phyloP scores from a whole-genome alignment of 2,888 invertebrate species.

The Phaonia tiefii region DNA sequence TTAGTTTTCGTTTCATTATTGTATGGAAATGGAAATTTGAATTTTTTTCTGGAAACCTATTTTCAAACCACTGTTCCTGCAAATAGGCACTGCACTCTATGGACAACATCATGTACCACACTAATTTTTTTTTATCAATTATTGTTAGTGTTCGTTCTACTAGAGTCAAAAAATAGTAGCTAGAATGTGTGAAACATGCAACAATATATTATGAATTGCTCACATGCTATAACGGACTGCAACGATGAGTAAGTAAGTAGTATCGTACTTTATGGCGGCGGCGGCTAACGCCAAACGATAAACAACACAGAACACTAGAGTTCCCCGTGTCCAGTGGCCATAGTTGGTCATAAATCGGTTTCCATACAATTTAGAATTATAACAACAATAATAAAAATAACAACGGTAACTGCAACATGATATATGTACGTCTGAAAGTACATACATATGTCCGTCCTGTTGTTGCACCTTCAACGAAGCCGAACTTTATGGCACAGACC shows the following conservation, averaged over 20 bases:
- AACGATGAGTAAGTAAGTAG: not conserved
- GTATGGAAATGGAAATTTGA: too few species aligned
- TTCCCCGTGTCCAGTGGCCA: not conserved
- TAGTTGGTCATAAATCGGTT: constrained; percentile 28
- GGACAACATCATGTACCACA: too few species aligned
- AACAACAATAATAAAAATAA: constrained; percentile 35
- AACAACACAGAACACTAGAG: not conserved
- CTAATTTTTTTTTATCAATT: too few species aligned
- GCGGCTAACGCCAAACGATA: constrained; percentile 3
- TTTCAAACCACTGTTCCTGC: too few species aligned
- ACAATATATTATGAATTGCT: constrained; percentile 44
- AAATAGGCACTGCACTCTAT: too few species aligned
- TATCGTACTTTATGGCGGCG: constrained; percentile 19
- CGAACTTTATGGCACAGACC: constrained; percentile 38
- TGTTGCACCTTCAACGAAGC: constrained; percentile 54
- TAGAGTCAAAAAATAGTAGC: too few species aligned
- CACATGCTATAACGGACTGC: constrained; percentile 8
- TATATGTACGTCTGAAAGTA: not conserved
- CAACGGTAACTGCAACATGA: not conserved
- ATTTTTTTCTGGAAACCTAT: too few species aligned
- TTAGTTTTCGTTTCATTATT: too few species aligned
- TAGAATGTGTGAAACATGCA: constrained; percentile 59
- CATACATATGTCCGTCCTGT: not conserved
- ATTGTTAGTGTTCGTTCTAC: too few species aligned
- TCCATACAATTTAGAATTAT: constrained; percentile 41